Conservation (phyloP, 2,888 invertebrate genomes). For the Tetheella fluctuosa region DNA sequence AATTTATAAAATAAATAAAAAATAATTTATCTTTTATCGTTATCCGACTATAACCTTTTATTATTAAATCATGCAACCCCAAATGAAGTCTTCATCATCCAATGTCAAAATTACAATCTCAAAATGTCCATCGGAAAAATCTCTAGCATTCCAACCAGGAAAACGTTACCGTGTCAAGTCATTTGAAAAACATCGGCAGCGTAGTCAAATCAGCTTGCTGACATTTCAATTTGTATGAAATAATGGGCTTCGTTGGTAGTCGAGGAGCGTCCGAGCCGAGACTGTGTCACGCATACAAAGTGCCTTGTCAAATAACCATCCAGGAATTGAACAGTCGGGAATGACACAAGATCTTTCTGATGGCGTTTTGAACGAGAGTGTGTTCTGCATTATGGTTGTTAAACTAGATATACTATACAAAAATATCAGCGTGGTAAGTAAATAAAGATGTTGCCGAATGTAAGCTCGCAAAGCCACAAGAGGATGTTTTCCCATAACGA, state of each 20-base stretch:
- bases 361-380: slow-evolving; percentile 4
- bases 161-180: slow-evolving; percentile 19
- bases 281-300: slow-evolving; percentile 49
- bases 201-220: slow-evolving; percentile 53
- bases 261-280: slow-evolving; percentile 39
- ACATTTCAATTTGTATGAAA: slow-evolving; percentile 71
- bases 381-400: not conserved
- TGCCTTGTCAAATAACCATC: slow-evolving; percentile 20
- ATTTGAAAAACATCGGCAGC: slow-evolving; percentile 25
- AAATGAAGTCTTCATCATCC: not conserved
- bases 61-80: not conserved
- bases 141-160: not conserved
- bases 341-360: not conserved
- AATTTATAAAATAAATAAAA: too few relatives aligned
- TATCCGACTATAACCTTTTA: too few relatives aligned
- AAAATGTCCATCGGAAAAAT: not conserved
- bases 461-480: too few relatives aligned
- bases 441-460: too few relatives aligned
- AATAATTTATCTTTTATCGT: too few relatives aligned
- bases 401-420: not conserved
- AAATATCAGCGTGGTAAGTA: not conserved
- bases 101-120: not conserved
- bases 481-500: too few relatives aligned
- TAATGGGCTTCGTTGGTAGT: slow-evolving; percentile 56
- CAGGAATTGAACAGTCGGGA: too few relatives aligned